Conservation (phyloP, 2,797 vertebrate species). For the Lagocephalus sceleratus region DNA sequence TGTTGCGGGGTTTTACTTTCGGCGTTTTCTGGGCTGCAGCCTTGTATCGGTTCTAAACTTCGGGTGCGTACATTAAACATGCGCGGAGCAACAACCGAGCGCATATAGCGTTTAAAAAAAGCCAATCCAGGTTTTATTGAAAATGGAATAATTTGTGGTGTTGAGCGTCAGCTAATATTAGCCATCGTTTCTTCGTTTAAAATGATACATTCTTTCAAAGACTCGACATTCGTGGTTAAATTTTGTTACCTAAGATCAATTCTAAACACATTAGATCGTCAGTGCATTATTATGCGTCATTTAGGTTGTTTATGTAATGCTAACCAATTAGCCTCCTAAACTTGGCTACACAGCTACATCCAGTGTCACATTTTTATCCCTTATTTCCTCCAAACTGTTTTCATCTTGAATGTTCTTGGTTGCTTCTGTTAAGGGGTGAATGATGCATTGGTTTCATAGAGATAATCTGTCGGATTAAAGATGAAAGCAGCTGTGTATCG, state of each 20-base stretch:
- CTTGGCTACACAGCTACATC: conserved; percentile 14
- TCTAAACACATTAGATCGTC: neutral
- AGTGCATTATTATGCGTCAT: neutral
- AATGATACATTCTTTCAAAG: no score
- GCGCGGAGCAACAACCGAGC: fast-evolving
- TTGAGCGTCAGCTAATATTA: conserved; percentile 21
- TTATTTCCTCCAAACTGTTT: no score
- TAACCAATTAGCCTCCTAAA: conserved; percentile 13
- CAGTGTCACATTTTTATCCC: neutral
- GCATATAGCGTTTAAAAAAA: fast-evolving
- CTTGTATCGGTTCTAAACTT: neutral
- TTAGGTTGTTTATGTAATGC: neutral
- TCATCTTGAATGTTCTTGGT: neutral
- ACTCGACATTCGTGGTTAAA: no score
- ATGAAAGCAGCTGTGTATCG: no score
- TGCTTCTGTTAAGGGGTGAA: no score
- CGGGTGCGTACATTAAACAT: conserved; percentile 26
- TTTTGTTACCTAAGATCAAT: no score
- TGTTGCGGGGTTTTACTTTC: conserved; percentile 14
- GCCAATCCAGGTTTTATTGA: neutral
- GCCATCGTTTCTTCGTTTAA: neutral
- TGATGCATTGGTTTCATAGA: no score
- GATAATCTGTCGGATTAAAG: no score
- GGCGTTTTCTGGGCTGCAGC: conserved; percentile 3
- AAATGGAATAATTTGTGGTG: neutral